Evolutionary conservation across 2,113 vertebrate genomes (phyloP).

Genomic region (Hymenochirus boettgeri): DNA sequence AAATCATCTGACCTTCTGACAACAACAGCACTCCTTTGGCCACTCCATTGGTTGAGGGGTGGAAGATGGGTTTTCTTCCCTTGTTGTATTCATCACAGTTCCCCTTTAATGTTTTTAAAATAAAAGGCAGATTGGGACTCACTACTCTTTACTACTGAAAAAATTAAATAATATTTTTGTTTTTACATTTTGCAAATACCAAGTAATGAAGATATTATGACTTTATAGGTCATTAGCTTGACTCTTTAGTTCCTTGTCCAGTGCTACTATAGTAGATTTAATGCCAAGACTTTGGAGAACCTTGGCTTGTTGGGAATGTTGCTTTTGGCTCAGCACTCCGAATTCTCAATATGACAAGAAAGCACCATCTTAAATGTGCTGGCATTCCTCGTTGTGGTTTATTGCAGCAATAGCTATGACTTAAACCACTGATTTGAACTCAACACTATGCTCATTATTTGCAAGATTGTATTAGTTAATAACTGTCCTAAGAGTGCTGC

Average conservation of each 20-base stretch:
- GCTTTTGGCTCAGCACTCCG: conserved; percentile 72
- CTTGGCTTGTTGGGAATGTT: conserved; percentile 69
- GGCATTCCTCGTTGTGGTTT: conserved; percentile 57
- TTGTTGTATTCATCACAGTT: too few species aligned
- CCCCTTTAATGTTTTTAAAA: conserved; percentile 20
- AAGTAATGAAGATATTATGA: conserved; percentile 56
- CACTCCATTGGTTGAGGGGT: too few species aligned
- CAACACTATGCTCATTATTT: conserved; percentile 65
- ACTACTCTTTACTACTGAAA: conserved; percentile 34
- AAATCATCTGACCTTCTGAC: too few species aligned
- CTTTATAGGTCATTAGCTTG: conserved; percentile 57
- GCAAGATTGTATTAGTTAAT: conserved; percentile 47
- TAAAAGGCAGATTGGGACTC: conserved; percentile 24
- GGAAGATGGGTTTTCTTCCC: too few species aligned
- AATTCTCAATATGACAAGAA: conserved; percentile 70
- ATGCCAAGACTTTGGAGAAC: conserved; percentile 62
- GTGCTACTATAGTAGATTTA: conserved; percentile 58
- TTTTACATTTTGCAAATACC: conserved; percentile 48
- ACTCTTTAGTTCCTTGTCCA: conserved; percentile 60
- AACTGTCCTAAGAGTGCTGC: conserved; percentile 33
- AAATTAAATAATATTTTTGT: conserved; percentile 30
- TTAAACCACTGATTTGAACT: conserved; percentile 69
- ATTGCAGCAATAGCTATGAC: conserved; percentile 71
- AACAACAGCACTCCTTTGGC: too few species aligned
- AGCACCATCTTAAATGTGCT: conserved; percentile 63